Percentiles rank a stretch among this genome's conserved stretches.
Evolutionary conservation across 2,113 vertebrate species (phyloP).

Genomic region (Puntigrus tetrazona): DNA sequence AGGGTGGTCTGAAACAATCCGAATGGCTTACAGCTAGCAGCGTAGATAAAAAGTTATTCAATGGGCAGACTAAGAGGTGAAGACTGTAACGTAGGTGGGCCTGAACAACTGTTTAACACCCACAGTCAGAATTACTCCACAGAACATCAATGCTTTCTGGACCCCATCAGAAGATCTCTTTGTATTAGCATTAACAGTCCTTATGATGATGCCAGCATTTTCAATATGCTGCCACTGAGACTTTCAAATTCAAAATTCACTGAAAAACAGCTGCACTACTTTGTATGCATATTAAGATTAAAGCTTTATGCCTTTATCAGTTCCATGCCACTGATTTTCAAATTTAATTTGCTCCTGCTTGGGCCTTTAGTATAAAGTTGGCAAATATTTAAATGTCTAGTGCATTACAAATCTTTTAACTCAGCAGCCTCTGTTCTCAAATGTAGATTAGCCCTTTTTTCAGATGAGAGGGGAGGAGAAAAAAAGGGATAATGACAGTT

Average conservation of each 20-base stretch:
- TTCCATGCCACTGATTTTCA: conserved; percentile 20
- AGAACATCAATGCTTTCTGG: not conserved
- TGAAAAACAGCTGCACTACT: conserved; percentile 33
- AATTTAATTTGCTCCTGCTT: conserved; percentile 25
- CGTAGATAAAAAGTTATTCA: not conserved
- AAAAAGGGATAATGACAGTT: not conserved
- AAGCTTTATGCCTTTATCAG: conserved; percentile 24
- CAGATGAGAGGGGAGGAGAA: no score
- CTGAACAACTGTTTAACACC: conserved; percentile 3
- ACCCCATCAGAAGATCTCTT: not conserved
- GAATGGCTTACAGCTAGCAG: not conserved
- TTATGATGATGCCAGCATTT: not conserved
- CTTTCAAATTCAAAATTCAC: not conserved
- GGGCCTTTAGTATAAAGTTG: not conserved
- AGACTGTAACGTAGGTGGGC: not conserved
- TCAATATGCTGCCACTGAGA: not conserved
- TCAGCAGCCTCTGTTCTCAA: not conserved
- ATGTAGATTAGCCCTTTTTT: not conserved
- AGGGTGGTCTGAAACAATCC: conserved; percentile 1
- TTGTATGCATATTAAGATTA: conserved; percentile 18
- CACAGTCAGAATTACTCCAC: not conserved
- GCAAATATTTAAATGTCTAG: conserved; percentile 32
- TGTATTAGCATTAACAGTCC: conserved; percentile 3
- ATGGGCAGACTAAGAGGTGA: not conserved
- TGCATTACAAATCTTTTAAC: not conserved